phyloP scores from a whole-genome alignment of 2,888 invertebrate genomes.

The Strigamia crassipes region DNA sequence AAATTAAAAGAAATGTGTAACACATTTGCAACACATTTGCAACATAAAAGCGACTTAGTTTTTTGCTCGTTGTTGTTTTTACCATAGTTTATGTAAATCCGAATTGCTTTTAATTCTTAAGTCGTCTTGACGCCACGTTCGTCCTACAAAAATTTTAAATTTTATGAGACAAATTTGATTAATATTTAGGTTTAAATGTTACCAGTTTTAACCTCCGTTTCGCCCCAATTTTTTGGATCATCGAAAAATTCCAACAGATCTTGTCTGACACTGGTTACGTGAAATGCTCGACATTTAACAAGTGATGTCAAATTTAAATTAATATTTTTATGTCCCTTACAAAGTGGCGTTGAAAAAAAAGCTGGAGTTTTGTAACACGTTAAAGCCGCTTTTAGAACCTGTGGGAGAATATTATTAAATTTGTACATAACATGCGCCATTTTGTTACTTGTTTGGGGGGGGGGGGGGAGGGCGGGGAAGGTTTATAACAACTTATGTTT shows the following conservation, averaged over 20 bases:
- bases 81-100: slow-evolving; percentile 98
- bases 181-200: slow-evolving; percentile 44
- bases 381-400: neutral
- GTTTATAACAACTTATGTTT: no score
- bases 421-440: neutral
- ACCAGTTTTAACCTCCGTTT: slow-evolving; percentile 72
- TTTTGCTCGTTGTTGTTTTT: slow-evolving; percentile 53
- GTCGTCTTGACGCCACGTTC: slow-evolving; percentile 88
- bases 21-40: neutral
- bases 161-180: neutral
- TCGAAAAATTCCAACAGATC: slow-evolving; percentile 81
- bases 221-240: slow-evolving; percentile 79
- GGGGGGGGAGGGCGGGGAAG: no score
- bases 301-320: neutral
- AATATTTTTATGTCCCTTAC: neutral
- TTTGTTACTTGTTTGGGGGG: neutral
- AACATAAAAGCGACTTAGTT: no score
- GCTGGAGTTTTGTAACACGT: neutral
- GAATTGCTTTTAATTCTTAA: slow-evolving; percentile 90
- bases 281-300: neutral
- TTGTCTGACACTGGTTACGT: slow-evolving; percentile 9
- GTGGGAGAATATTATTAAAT: neutral
- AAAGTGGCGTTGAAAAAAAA: neutral
- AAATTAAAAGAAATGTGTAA: neutral
- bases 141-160: slow-evolving; percentile 60